Conservation (phyloP, 2,113 vertebrate genomes). For the Mobula hypostoma region DNA sequence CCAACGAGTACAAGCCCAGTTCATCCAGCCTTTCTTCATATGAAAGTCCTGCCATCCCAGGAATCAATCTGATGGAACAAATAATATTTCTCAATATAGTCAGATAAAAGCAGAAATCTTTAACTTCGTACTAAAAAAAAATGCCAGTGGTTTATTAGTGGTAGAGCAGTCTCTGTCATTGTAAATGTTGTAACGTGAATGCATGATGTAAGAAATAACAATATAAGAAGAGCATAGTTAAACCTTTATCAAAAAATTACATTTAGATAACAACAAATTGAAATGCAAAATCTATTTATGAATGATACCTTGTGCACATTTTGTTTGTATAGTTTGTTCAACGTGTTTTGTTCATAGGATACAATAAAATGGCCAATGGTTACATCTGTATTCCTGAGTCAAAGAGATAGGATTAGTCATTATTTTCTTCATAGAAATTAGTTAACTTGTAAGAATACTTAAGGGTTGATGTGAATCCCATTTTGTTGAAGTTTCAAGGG, state of each 20-base stretch:
- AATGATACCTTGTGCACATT: background rate
- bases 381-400: background rate
- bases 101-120: no score
- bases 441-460: background rate
- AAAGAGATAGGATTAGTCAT: background rate
- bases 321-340: background rate
- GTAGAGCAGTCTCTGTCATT: background rate
- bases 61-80: background rate
- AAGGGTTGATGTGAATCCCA: background rate
- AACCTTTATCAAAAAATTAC: background rate
- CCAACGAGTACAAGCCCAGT: no score
- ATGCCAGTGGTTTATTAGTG: background rate
- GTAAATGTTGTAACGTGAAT: background rate
- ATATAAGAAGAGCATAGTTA: background rate
- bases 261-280: background rate
- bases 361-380: background rate
- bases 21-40: no score
- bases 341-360: background rate
- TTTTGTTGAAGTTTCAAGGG: constrained; percentile 39
- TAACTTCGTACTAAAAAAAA: background rate
- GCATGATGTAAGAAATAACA: background rate
- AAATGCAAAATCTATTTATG: background rate
- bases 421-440: background rate
- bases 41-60: no score
- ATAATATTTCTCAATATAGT: background rate